A percentile compares a stretch with the other conserved stretches of the same genome.
Evolutionary conservation across 1,140 invertebrate species (phyloP).

Genomic region (Rhagoletis zephyria): DNA sequence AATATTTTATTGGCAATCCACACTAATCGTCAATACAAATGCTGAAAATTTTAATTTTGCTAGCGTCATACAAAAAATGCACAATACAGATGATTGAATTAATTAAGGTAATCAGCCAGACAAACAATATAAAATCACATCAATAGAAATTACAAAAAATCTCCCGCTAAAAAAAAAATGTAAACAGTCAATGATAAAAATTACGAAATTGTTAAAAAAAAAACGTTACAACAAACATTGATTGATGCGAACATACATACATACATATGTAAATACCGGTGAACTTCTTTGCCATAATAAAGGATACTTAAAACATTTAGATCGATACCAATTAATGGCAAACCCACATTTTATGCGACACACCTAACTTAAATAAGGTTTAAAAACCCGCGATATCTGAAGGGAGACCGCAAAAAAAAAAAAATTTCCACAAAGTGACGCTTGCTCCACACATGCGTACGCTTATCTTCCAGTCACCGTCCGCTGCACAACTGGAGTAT

Average conservation of each 20-base stretch:
- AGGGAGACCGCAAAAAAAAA: too few species aligned
- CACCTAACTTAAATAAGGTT: too few species aligned
- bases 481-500: slow-evolving; percentile 13
- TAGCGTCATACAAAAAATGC: neutral
- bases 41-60: neutral
- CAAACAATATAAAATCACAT: neutral
- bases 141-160: neutral
- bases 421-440: neutral
- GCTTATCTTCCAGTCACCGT: slow-evolving; percentile 4
- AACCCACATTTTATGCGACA: too few species aligned
- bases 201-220: neutral
- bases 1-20: slow-evolving; percentile 2
- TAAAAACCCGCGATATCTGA: too few species aligned
- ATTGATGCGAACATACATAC: too few species aligned
- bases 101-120: neutral
- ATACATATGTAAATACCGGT: neutral
- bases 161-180: neutral
- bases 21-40: neutral
- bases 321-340: too few species aligned
- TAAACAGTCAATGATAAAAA: neutral
- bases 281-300: too few species aligned
- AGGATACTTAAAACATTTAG: too few species aligned
- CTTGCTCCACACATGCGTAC: neutral
- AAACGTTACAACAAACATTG: too few species aligned
- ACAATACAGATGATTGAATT: slow-evolving; percentile 28